phyloP scores from a whole-genome alignment of 1,140 invertebrate species.

The Ruditapes philippinarum region DNA sequence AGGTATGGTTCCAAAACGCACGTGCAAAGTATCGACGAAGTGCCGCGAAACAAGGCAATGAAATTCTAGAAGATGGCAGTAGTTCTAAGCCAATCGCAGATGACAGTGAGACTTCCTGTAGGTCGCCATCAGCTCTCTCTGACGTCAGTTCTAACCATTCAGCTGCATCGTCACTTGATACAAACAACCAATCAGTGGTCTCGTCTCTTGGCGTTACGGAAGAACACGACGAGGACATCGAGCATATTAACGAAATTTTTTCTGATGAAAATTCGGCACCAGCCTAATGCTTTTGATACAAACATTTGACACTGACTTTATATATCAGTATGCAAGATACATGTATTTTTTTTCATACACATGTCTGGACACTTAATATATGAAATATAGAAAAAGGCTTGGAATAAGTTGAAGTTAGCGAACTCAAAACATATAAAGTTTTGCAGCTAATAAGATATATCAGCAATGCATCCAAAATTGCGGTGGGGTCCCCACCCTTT shows the following conservation, averaged over 20 bases:
- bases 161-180: slow-evolving; percentile 74
- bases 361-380: too few species aligned
- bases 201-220: slow-evolving; percentile 35
- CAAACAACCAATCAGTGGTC: slow-evolving; percentile 40
- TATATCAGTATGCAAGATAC: too few species aligned
- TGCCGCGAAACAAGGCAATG: slow-evolving; percentile 93
- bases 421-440: too few species aligned
- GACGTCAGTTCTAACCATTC: slow-evolving; percentile 84
- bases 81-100: slow-evolving; percentile 73
- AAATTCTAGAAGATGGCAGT: slow-evolving; percentile 70
- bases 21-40: slow-evolving; percentile 98
- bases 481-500: too few species aligned
- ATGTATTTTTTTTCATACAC: too few species aligned
- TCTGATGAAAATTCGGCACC: slow-evolving; percentile 27
- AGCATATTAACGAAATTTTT: slow-evolving; percentile 40
- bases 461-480: too few species aligned
- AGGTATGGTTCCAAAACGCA: slow-evolving; percentile 99
- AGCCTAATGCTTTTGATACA: too few species aligned
- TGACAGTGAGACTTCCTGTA: slow-evolving; percentile 68
- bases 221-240: background rate
- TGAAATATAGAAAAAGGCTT: too few species aligned
- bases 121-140: slow-evolving; percentile 80
- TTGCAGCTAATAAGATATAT: too few species aligned
- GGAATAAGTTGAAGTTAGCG: too few species aligned
- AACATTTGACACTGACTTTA: too few species aligned